These are phyloP conservation scores for Drosophila burlai DNA, from an alignment of 1,140 invertebrate species.

Conservation along the genomic window DNA sequence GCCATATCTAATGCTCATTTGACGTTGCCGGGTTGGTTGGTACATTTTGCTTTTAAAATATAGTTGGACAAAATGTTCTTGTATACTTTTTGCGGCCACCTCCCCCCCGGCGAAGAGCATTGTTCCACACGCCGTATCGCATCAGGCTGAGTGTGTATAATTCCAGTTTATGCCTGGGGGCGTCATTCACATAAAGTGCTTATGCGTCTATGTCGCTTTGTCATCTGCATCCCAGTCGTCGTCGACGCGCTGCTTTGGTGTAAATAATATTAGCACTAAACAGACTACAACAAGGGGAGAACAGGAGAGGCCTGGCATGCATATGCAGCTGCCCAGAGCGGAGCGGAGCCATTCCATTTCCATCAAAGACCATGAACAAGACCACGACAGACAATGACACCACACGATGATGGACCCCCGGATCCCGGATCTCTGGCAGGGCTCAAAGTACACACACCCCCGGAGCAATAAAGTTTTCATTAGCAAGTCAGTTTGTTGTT, in stretches of 20 bases:
- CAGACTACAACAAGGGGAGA: conserved; percentile 39
- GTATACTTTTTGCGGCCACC: conserved; percentile 57
- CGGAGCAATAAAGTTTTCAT: conserved; percentile 79
- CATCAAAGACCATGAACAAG: conserved; percentile 3
- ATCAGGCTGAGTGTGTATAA: conserved; percentile 56
- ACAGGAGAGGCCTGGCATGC: conserved; percentile 26
- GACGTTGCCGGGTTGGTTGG: conserved; percentile 28
- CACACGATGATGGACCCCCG: conserved; percentile 11
- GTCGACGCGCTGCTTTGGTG: conserved; percentile 31
- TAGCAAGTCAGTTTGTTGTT: conserved; percentile 73
- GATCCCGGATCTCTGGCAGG: conserved; percentile 3
- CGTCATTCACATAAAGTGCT: conserved; percentile 81
- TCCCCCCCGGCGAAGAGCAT: conserved; percentile 9
- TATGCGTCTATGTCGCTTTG: conserved; percentile 66
- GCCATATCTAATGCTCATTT: conserved; percentile 57
- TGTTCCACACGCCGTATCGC: conserved; percentile 10
- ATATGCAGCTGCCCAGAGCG: conserved; percentile 31
- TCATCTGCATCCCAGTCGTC: conserved; percentile 33
- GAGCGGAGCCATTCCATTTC: conserved; percentile 17
- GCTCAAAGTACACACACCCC: conserved; percentile 53
- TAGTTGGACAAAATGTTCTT: conserved; percentile 62
- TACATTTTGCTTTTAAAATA: conserved; percentile 68
- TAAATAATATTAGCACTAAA: conserved; percentile 82
- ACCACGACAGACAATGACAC: conserved; percentile 7
- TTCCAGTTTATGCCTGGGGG: conserved; percentile 73